Evolutionary conservation across 1,140 invertebrate species (phyloP), one percentile per base, ranked within the genome.

Genomic region (Kradibia gibbosae): DNA sequence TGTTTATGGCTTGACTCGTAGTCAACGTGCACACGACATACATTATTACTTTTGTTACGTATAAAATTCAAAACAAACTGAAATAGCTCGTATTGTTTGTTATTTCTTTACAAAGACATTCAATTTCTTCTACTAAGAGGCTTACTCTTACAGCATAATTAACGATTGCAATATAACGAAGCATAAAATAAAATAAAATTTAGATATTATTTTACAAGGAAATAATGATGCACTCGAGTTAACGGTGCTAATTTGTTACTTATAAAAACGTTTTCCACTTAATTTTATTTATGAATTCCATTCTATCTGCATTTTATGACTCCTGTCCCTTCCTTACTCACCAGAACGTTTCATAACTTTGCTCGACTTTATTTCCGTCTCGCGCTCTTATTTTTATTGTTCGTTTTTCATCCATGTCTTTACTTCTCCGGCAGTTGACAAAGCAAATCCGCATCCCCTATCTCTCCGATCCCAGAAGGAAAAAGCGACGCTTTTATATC

Each of bases 401-500:
- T 75, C 80, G 5, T 48, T 48, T 83, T 60, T 60, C 39, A 25
- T 81, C 11, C 74, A 60, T 36, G 36, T 70, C 57, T 55, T 65
- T 28, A 28, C 39, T 31, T 3, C 57, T n/a, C 57, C 57, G 25
- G 65, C 17, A 78, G 28, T 73, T 81, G 71, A 75, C 70, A 45
- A 79, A 80, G 75, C 76, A 75, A 60, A 82, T 82, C 57, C 79
- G 80, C 76, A n/a, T 79, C 78, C 74, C 67, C 75, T 53, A n/a
- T n/a, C n/a, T n/a, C n/a, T n/a, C n/a, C n/a, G n/a, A n/a, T n/a
- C n/a, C n/a, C 36, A 53, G 60, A 82, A 75, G 72, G 73, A 72
- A 45, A 34, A 13, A 45, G 67, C 48, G 86, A 86, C 87, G 84
- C 83, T 85, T 90, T 90, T 89, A 89, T 90, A 89, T 89, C 87